These are phyloP conservation scores for Thomomys bottae DNA, from an alignment of 2,113 vertebrate species.

Conservation along the genomic window DNA sequence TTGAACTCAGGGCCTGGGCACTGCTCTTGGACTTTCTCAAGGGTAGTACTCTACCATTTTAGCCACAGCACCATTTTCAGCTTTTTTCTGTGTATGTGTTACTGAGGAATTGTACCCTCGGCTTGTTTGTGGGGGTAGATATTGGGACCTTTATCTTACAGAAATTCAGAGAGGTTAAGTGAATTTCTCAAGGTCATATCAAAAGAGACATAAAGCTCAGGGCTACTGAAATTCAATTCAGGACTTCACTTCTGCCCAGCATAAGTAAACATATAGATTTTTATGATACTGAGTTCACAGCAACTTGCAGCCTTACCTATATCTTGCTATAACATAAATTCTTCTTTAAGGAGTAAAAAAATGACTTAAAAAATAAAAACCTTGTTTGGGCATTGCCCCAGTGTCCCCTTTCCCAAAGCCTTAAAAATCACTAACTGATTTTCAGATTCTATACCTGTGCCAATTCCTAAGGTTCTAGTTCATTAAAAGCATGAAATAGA, in stretches of 20 bases:
- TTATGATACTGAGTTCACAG: neutral
- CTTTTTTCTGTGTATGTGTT: no score
- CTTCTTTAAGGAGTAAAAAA: neutral
- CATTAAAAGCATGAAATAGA: neutral
- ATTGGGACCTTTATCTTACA: neutral
- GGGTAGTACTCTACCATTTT: no score
- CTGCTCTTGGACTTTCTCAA: no score
- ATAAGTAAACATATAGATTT: neutral
- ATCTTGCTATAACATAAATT: neutral
- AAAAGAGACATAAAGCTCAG: neutral
- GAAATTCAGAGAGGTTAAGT: conserved; percentile 28
- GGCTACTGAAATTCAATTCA: neutral
- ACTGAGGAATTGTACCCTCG: no score
- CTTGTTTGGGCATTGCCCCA: neutral
- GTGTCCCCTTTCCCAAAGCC: neutral
- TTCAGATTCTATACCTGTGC: neutral
- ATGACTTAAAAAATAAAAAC: neutral
- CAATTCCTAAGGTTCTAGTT: neutral
- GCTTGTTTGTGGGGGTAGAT: neutral
- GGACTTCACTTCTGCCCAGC: neutral
- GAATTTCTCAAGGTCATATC: conserved; percentile 3
- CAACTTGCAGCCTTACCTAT: neutral
- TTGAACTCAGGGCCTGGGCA: no score
- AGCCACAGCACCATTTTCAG: no score
- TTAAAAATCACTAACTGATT: neutral